Evolutionary conservation across 2,113 vertebrate species (phyloP).

Genomic region (Eurystomus gularis): DNA sequence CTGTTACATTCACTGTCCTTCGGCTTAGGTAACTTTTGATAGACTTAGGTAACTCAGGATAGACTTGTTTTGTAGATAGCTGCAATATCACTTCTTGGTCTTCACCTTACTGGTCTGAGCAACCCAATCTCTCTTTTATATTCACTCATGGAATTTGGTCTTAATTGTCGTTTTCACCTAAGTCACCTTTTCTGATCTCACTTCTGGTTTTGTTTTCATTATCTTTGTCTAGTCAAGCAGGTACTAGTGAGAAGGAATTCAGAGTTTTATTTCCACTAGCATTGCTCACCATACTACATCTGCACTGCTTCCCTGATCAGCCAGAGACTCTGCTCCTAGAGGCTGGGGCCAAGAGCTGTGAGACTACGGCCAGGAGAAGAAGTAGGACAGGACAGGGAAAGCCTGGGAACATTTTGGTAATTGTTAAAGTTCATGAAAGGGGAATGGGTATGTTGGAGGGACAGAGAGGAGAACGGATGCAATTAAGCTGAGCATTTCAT

Average conservation of each 20-base stretch:
- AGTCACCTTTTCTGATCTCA: background rate
- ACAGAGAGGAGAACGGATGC: background rate
- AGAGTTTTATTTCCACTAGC: background rate
- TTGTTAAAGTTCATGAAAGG: background rate
- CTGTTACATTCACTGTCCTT: background rate
- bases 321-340: background rate
- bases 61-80: background rate
- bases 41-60: background rate
- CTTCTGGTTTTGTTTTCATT: background rate
- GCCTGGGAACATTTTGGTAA: constrained; percentile 9
- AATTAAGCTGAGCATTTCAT: background rate
- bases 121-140: background rate
- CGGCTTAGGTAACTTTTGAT: background rate
- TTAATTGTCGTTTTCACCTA: background rate
- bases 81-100: background rate
- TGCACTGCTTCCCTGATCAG: background rate
- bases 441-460: background rate
- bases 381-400: background rate
- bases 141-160: background rate
- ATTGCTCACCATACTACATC: background rate
- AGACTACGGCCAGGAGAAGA: background rate
- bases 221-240: background rate
- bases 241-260: background rate
- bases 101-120: background rate
- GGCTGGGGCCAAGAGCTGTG: background rate